Evolutionary conservation across 2,888 invertebrate genomes (phyloP).

Genomic region (Stenodema calcarata): DNA sequence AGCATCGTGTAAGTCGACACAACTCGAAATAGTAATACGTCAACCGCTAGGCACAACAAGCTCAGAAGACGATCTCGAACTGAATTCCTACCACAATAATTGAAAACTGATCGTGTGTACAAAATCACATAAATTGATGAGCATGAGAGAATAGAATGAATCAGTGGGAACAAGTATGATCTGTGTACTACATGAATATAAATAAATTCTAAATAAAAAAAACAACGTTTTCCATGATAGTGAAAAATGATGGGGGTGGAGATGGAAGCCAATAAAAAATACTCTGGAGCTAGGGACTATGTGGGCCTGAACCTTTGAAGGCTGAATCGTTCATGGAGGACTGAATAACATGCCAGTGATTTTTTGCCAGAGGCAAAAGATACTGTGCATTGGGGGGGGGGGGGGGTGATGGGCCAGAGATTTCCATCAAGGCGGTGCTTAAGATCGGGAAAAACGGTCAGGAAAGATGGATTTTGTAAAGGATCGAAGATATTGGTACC

Average conservation of each 20-base stretch:
- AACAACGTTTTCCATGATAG: neutral
- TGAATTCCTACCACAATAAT: too few species aligned
- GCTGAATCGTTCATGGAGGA: conserved; percentile 24
- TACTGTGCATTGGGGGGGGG: too few species aligned
- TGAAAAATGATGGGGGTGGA: neutral
- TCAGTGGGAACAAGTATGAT: neutral
- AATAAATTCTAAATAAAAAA: neutral
- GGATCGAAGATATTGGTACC: neutral
- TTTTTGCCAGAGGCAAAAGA: neutral
- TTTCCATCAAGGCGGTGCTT: neutral
- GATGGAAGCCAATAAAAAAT: conserved; percentile 10
- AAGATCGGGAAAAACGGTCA: neutral
- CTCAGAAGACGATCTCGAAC: neutral
- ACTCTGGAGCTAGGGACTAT: neutral
- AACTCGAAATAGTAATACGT: neutral
- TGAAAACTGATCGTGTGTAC: too few species aligned
- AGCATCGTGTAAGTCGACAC: too few species aligned
- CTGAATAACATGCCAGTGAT: neutral
- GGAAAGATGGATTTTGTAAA: neutral
- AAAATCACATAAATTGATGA: neutral
- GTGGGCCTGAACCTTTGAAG: neutral
- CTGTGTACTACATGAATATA: conserved; percentile 10
- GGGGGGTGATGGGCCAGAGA: neutral
- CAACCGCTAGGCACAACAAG: neutral
- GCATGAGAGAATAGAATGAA: neutral